Evolutionary conservation across 2,797 vertebrate genomes (phyloP), one percentile per base, ranked within the genome.

Genomic region (Sebastolobus alascanus): DNA sequence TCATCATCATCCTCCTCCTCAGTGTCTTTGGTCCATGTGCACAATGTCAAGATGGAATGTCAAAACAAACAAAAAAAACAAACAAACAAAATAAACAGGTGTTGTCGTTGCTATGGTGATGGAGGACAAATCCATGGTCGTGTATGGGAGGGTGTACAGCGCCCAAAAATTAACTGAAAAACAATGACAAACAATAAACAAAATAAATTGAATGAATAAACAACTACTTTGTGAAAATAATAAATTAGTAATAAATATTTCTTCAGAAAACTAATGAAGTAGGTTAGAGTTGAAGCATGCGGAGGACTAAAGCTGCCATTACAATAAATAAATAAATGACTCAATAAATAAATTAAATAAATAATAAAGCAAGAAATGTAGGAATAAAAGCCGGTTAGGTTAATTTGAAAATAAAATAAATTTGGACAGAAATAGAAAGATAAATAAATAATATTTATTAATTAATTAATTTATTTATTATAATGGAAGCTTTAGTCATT

Each of bases 161-260:
- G 86, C 60, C 94, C 95, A 96, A 93, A 96, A 96, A 95, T 96
- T 95, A 96, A 96, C 96, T 96, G 96, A 92, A 96, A 96, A 94
- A 95, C 88, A 95, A 94, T 79, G 64, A 93, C 79, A 93, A 89
- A 94, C 88, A 91, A 92, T 88, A 90, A 85, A 89, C 14, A 77
- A 94, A 93, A 94, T 89, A 86, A 94, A 94, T 84, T 43, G 38
- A 93, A 91, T 76, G 75, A 91, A 86, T 58, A 72, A 84, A 89
- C 50, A 79, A 76, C 7, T 60, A 29, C 18, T 56, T 50, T 10
- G 65, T 31, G 71, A 43, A 88, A 82, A 83, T 55, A 50, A 75
- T 16, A 22, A 88, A 71, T 64, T 0, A 35, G 5, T 3, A n/a
- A 58, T 1, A 46, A 80, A 63, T 5, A 69, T 38, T 50, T 31